Evolutionary conservation across 2,797 vertebrate genomes (phyloP), one percentile per base, ranked within the genome.

Genomic region (Chromobotia macracanthus): DNA sequence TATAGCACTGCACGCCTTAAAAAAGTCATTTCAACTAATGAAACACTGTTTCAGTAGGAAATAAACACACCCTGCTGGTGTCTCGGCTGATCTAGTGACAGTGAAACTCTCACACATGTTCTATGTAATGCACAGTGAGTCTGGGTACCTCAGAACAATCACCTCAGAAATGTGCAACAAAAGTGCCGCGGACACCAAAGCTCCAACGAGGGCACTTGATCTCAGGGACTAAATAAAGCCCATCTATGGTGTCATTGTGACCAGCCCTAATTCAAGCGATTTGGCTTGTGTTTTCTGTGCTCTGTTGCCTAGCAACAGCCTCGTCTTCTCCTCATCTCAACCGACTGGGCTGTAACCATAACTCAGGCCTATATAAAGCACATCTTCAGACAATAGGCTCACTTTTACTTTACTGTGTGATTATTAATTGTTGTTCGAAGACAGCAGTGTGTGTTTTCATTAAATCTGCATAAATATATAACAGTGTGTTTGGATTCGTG

Each of bases 221-320:
- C 72, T 74, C 65, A 18, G 56, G 50, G 53, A 74, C 81, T 83
- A 83, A 83, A 85, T 83, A 79, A 85, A 83, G 79, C 63, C n/a
- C 65, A 74, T 75, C 44, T 68, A 77, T 41, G 50, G 77, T 56
- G 81, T 60, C 38, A 46, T 65, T 72, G 71, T 55, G 76, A 72
- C 71, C 81, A 76, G 75, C 70, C 73, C 70, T 78, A 88, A 89
- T 90, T 88, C 88, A 84, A 88, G 85, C 87, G 60, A 87, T 89
- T 78, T 77, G 84, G 85, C 68, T 66, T 66, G 77, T 91, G 89
- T 92, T 91, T 87, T 91, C 86, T 82, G 88, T 84, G 80, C 75
- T 87, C 89, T 90, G 93, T 94, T 92, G 89, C 93, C 91, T 94
- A 93, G 93, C 92, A 94, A 94, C 93, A 89, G 89, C 84, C 89